A percentile compares a stretch with the other conserved stretches of the same genome.
These are phyloP conservation scores for Montipora cactus DNA, from an alignment of 64 coral and sea anemone genomes.

Conservation along the genomic window DNA sequence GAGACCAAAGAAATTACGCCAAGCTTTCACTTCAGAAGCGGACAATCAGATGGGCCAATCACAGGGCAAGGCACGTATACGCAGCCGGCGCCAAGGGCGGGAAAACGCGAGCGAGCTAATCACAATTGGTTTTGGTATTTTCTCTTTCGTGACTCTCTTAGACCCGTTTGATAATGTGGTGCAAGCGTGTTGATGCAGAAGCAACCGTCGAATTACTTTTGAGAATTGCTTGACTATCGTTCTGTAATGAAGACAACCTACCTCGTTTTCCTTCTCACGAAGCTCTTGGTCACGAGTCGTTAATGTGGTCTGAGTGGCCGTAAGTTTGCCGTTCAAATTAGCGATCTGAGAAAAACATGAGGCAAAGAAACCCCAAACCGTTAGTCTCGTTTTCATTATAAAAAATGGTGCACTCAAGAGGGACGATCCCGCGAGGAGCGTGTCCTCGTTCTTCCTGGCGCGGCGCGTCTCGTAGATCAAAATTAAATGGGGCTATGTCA, in stretches of 20 bases:
- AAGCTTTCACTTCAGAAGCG: too few species aligned
- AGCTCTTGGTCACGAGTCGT: constrained; percentile 78
- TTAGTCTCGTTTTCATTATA: neutral
- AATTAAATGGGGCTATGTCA: too few species aligned
- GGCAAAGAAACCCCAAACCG: neutral
- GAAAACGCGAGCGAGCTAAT: neutral
- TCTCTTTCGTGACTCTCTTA: too few species aligned
- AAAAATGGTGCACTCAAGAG: neutral
- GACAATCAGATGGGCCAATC: too few species aligned
- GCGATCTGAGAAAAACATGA: constrained; percentile 51
- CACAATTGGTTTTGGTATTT: too few species aligned
- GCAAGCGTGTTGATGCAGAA: too few species aligned
- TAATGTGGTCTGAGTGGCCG: constrained; percentile 74
- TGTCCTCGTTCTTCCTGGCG: neutral
- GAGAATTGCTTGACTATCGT: neutral
- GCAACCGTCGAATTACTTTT: neutral
- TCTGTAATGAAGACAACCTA: neutral
- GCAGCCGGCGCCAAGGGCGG: too few species aligned
- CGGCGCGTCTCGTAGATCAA: neutral
- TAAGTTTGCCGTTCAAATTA: constrained; percentile 76
- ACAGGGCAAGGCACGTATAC: too few species aligned
- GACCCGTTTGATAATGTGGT: too few species aligned
- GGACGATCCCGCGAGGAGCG: neutral
- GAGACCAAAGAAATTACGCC: too few species aligned
- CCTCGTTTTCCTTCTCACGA: constrained; percentile 80